Percentiles rank a stretch among this genome's conserved stretches.
These are phyloP conservation scores for Drosophila guanche DNA, from an alignment of 1,140 invertebrate genomes.

Conservation along the genomic window DNA sequence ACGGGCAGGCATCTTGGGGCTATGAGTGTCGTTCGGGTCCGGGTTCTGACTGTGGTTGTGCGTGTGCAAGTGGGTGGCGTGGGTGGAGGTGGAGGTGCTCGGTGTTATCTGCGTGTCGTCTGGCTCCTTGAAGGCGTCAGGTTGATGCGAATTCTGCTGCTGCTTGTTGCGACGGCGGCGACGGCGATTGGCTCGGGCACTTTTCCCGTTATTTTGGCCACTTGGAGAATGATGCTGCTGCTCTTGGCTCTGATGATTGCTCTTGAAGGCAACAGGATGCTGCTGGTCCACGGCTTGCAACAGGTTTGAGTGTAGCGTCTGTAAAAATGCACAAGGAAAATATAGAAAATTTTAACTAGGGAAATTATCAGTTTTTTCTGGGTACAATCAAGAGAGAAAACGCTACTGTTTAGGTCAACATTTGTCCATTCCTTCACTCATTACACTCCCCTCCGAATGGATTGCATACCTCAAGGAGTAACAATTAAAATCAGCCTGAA, in stretches of 20 bases:
- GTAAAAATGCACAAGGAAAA: conserved; percentile 2
- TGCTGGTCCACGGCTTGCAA: conserved; percentile 64
- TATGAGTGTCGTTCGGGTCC: conserved; percentile 6
- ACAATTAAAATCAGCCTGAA: not conserved
- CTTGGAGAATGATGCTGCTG: conserved; percentile 33
- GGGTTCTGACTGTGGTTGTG: conserved; percentile 29
- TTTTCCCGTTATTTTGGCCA: conserved; percentile 70
- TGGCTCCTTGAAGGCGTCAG: conserved; percentile 61
- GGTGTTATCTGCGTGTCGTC: conserved; percentile 66
- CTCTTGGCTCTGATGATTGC: conserved; percentile 38
- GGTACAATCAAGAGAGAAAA: no score
- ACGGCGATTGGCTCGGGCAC: conserved; percentile 66
- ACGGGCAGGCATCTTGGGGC: conserved; percentile 79
- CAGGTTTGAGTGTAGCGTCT: conserved; percentile 53
- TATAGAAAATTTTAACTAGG: not conserved
- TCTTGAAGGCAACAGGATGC: conserved; percentile 68
- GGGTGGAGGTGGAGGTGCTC: conserved; percentile 57
- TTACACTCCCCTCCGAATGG: no score
- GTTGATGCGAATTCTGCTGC: conserved; percentile 72
- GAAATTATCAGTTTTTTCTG: no score
- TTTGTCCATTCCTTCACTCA: no score
- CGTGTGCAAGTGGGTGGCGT: conserved; percentile 15
- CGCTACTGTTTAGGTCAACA: no score
- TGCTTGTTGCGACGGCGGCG: conserved; percentile 75
- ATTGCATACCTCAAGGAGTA: not conserved